Conservation (phyloP, 1,140 invertebrate genomes). For the Coenobita brevimanus region DNA sequence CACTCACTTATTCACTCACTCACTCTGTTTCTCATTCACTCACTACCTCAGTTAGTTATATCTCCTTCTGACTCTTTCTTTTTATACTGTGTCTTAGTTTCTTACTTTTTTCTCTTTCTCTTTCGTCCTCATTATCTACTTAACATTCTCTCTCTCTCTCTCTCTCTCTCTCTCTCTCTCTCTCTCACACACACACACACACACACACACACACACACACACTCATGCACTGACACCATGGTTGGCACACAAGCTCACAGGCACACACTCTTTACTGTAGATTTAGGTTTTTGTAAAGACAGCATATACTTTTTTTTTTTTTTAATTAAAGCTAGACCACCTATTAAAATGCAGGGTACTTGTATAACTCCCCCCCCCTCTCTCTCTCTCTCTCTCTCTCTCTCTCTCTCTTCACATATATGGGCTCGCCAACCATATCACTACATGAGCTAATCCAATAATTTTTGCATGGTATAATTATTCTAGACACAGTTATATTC, state of each 20-base stretch:
- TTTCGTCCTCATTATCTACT: neutral
- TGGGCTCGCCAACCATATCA: too few species aligned
- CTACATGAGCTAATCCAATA: too few species aligned
- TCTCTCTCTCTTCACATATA: neutral
- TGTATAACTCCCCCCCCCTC: neutral
- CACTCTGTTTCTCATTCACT: neutral
- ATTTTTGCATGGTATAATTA: too few species aligned
- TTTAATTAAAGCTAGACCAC: too few species aligned
- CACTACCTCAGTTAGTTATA: neutral
- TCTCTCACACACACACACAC: slow-evolving; percentile 1
- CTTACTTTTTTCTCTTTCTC: neutral
- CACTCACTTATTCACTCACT: neutral
- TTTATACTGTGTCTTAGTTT: neutral
- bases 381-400: neutral
- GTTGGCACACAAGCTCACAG: too few species aligned
- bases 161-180: neutral
- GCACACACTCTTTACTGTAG: too few species aligned
- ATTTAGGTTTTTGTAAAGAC: too few species aligned
- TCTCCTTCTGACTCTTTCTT: neutral
- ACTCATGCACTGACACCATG: neutral
- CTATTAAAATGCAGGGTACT: neutral
- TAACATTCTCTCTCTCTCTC: slow-evolving; percentile 24
- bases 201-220: neutral
- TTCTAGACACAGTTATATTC: too few species aligned
- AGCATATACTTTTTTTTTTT: too few species aligned